Percentiles rank a stretch among this genome's conserved stretches.
Conservation (phyloP, 2,888 invertebrate genomes). For the Tryphoninae sp. region DNA sequence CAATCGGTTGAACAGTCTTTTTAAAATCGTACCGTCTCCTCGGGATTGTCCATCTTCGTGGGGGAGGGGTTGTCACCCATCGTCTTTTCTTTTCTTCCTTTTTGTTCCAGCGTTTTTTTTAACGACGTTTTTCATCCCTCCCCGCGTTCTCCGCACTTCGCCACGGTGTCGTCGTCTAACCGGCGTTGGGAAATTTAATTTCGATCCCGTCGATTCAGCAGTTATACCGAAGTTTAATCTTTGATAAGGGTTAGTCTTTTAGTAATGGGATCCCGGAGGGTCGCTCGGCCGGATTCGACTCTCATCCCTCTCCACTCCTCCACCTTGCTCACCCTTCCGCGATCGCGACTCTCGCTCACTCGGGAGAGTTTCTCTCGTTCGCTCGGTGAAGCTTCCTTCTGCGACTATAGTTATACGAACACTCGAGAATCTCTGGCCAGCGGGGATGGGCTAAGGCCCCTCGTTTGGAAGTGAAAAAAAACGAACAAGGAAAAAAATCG, state of each 20-base stretch:
- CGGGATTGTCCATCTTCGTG: conserved; percentile 37
- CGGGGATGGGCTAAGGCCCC: conserved; percentile 51
- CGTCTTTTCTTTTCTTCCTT: conserved; percentile 26
- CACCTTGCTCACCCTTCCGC: conserved; percentile 53
- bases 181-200: conserved; percentile 82
- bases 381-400: conserved; percentile 27
- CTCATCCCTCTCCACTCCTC: conserved; percentile 62
- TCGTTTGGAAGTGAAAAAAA: conserved; percentile 59
- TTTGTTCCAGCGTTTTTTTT: conserved; percentile 29
- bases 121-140: conserved; percentile 34
- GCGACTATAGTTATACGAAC: conserved; percentile 18
- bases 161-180: conserved; percentile 50
- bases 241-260: conserved; percentile 82
- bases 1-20: conserved; percentile 33
- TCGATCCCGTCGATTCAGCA: conserved; percentile 84
- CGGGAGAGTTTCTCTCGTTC: conserved; percentile 46
- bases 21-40: background rate
- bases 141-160: conserved; percentile 29
- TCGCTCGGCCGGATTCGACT: conserved; percentile 66
- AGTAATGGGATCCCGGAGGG: conserved; percentile 81
- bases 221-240: conserved; percentile 84
- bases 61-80: background rate
- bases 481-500: conserved; percentile 67
- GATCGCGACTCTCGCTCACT: conserved; percentile 9
- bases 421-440: conserved; percentile 43